Conservation (phyloP, 2,797 vertebrate genomes). For the Argentina silus region DNA sequence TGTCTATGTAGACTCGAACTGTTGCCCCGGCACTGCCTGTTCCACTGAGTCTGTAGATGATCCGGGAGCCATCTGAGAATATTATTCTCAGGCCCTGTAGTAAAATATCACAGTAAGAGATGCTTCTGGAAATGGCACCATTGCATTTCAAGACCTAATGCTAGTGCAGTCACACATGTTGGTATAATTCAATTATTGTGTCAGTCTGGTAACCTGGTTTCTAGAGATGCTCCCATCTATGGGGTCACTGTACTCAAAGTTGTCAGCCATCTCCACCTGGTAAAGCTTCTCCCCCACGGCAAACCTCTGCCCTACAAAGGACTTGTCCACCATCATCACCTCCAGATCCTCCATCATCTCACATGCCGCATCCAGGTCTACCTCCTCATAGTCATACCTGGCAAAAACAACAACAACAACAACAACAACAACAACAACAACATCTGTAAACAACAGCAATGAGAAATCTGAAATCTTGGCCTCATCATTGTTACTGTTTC, state of each 20-base stretch:
- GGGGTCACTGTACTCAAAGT: conserved; percentile 93
- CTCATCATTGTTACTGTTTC: not conserved
- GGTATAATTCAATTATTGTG: no score
- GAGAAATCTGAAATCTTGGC: not conserved
- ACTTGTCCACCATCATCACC: conserved; percentile 85
- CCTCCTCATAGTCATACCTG: conserved; percentile 94
- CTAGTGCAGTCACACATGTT: no score
- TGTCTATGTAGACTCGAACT: conserved; percentile 80
- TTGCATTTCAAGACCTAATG: not conserved
- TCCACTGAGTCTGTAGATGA: conserved; percentile 83
- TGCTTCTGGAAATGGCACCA: not conserved
- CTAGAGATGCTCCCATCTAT: conserved; percentile 90
- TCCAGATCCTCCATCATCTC: conserved; percentile 97
- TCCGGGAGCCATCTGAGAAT: conserved; percentile 81
- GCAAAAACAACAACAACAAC: conserved; percentile 1
- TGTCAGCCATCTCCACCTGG: conserved; percentile 92
- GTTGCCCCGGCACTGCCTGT: conserved; percentile 81
- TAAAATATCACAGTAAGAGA: not conserved
- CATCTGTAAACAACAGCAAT: not conserved
- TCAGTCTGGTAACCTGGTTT: conserved; percentile 84
- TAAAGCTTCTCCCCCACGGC: conserved; percentile 87
- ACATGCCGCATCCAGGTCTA: conserved; percentile 89
- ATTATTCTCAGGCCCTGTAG: conserved; percentile 63
- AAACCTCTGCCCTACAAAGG: conserved; percentile 88
- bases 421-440: conserved; percentile 1